Base-by-base conservation (phyloP, 2,797 vertebrate genomes). In the Arnoldichthys spilopterus region DNA sequence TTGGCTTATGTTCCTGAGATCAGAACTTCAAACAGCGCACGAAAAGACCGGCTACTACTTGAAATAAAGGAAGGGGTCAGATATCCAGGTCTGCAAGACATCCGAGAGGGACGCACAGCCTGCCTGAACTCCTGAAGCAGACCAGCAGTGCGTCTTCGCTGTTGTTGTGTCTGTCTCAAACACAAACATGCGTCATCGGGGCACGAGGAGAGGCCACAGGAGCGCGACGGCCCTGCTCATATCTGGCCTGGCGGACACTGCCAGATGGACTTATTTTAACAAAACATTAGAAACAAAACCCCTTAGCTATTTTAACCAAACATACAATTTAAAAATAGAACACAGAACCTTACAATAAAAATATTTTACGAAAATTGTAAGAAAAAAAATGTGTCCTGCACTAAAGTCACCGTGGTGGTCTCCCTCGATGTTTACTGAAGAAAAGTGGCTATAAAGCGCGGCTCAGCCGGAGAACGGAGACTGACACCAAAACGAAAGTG, bases 401-500 rank as follows among this genome's bases (percentile, higher is more conserved):
- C n/a, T n/a, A n/a, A n/a, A n/a, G n/a, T n/a, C n/a, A n/a, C n/a
- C n/a, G n/a, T n/a, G n/a, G n/a, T n/a, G n/a, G n/a, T n/a, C n/a
- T n/a, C n/a, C n/a, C n/a, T n/a, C n/a, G n/a, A n/a, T n/a, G n/a
- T n/a, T n/a, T n/a, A n/a, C n/a, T n/a, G n/a, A n/a, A n/a, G n/a
- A n/a, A n/a, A n/a, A n/a, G n/a, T n/a, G n/a, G n/a, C n/a, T n/a
- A n/a, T n/a, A n/a, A n/a, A n/a, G n/a, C n/a, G n/a, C n/a, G n/a
- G n/a, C n/a, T n/a, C n/a, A n/a, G n/a, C n/a, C n/a, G n/a, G n/a
- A n/a, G n/a, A n/a, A n/a, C n/a, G n/a, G n/a, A n/a, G n/a, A n/a
- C n/a, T n/a, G n/a, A n/a, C n/a, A n/a, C n/a, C n/a, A n/a, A 75
- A 82, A 26, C 72, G 67, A 82, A 79, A 76, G 67, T 76, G 70